These are phyloP conservation scores for Etheostoma nigrum DNA, from an alignment of 2,797 vertebrate genomes.

Conservation along the genomic window DNA sequence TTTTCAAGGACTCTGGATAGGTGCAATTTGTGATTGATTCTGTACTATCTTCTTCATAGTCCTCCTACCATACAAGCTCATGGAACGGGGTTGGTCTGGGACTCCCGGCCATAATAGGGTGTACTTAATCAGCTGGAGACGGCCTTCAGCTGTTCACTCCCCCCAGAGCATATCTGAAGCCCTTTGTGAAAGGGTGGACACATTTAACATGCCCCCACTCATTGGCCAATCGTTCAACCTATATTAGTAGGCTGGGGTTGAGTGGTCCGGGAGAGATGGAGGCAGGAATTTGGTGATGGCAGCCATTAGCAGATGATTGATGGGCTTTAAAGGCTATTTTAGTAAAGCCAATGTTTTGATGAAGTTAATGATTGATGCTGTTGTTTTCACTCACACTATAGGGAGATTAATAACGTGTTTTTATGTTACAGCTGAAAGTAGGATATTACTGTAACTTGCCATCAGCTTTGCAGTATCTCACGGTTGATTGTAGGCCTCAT, in stretches of 20 bases:
- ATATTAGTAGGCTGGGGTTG: slow-evolving; percentile 46
- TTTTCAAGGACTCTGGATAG: slow-evolving; percentile 56
- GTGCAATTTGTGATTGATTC: slow-evolving; percentile 66
- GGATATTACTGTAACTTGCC: slow-evolving; percentile 54
- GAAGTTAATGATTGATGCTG: slow-evolving; percentile 67
- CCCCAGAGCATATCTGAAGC: slow-evolving; percentile 46
- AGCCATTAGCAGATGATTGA: slow-evolving; percentile 72
- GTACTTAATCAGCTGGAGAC: slow-evolving; percentile 76
- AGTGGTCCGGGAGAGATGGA: slow-evolving; percentile 53
- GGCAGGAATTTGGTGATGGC: slow-evolving; percentile 54
- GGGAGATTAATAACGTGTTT: slow-evolving; percentile 55
- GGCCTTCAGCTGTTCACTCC: slow-evolving; percentile 50
- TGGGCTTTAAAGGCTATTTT: slow-evolving; percentile 69
- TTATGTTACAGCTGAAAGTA: slow-evolving; percentile 41
- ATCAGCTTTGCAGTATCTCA: slow-evolving; percentile 36
- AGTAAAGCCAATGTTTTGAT: slow-evolving; percentile 68
- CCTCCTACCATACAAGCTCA: slow-evolving; percentile 36
- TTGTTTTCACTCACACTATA: slow-evolving; percentile 56
- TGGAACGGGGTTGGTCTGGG: slow-evolving; percentile 32
- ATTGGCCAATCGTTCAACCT: slow-evolving; percentile 59
- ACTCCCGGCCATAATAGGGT: slow-evolving; percentile 55
- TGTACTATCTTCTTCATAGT: slow-evolving; percentile 43
- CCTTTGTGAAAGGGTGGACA: slow-evolving; percentile 58
- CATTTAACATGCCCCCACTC: slow-evolving; percentile 63
- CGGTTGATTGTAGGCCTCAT: slow-evolving; percentile 42